Evolutionary conservation across 35 echinoderm and acorn worm species (phyloP).

Genomic region (Holothuria glaberrima): DNA sequence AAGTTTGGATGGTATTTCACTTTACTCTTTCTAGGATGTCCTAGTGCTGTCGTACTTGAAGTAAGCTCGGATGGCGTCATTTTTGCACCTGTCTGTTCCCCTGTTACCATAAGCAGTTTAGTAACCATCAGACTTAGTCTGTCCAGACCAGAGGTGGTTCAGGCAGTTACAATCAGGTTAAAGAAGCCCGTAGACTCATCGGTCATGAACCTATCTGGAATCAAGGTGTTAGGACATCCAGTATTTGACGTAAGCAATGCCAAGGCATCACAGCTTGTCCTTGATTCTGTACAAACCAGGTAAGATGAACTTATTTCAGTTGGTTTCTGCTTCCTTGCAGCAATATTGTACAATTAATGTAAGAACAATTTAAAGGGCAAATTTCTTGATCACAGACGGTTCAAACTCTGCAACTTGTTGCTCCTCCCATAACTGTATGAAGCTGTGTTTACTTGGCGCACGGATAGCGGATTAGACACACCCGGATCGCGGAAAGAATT

Average conservation of each 20-base stretch:
- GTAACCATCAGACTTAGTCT: conserved; percentile 84
- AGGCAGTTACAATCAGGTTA: conserved; percentile 75
- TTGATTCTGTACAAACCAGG: conserved; percentile 42
- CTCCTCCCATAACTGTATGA: too few relatives aligned
- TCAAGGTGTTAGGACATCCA: conserved; percentile 81
- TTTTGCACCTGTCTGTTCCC: conserved; percentile 78
- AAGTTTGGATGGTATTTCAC: not conserved
- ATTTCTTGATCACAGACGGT: too few relatives aligned
- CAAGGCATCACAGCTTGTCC: not conserved
- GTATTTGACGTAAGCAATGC: conserved; percentile 66
- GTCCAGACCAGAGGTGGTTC: conserved; percentile 73
- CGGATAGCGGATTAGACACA: too few relatives aligned
- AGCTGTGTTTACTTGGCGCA: too few relatives aligned
- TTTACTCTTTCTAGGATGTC: conserved; percentile 71
- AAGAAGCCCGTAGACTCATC: conserved; percentile 83
- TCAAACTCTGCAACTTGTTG: too few relatives aligned
- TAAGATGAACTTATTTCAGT: not conserved
- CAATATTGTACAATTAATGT: too few relatives aligned
- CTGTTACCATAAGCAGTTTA: conserved; percentile 88
- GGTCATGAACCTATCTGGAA: conserved; percentile 84
- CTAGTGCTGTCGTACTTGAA: conserved; percentile 82
- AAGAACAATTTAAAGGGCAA: too few relatives aligned
- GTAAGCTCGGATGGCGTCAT: conserved; percentile 85
- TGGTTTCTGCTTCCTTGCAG: too few relatives aligned
- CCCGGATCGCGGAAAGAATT: too few relatives aligned